Conservation (phyloP, 2,113 vertebrate species). For the Oryzias curvinotus region DNA sequence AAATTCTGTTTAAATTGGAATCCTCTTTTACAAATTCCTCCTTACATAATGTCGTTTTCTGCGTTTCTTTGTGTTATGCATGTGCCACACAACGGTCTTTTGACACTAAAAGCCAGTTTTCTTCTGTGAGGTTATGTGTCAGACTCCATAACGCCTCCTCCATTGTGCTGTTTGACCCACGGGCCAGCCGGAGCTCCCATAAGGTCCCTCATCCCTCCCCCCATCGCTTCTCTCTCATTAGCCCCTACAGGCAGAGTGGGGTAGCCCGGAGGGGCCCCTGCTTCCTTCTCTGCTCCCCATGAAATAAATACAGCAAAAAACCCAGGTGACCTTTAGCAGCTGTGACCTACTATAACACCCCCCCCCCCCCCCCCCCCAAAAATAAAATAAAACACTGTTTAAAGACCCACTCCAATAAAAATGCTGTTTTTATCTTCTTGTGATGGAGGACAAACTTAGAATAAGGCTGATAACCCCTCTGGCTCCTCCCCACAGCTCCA, state of each 20-base stretch:
- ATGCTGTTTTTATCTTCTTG: too few relatives aligned
- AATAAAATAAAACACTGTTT: too few relatives aligned
- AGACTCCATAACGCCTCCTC: constrained; percentile 68
- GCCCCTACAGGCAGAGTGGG: constrained; percentile 62
- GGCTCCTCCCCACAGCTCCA: too few relatives aligned
- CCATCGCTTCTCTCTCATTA: constrained; percentile 76
- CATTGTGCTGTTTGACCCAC: constrained; percentile 73
- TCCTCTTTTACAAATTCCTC: neutral
- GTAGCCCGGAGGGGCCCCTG: constrained; percentile 51
- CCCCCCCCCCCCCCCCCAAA: too few relatives aligned
- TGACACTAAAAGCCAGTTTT: constrained; percentile 67
- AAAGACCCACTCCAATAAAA: too few relatives aligned
- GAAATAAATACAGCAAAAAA: constrained; percentile 52
- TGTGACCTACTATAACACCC: neutral
- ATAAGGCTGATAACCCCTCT: too few relatives aligned
- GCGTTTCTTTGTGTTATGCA: constrained; percentile 49
- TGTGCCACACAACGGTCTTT: constrained; percentile 37
- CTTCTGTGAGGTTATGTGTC: constrained; percentile 63
- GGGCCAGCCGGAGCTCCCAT: constrained; percentile 65
- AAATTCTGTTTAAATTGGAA: neutral
- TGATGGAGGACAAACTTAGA: too few relatives aligned
- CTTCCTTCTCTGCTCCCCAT: constrained; percentile 48
- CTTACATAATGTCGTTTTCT: constrained; percentile 12
- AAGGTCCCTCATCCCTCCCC: constrained; percentile 67
- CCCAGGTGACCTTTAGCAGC: constrained; percentile 32